Base-by-base conservation (phyloP, 2,888 invertebrate species). In the Andrena praecox region DNA sequence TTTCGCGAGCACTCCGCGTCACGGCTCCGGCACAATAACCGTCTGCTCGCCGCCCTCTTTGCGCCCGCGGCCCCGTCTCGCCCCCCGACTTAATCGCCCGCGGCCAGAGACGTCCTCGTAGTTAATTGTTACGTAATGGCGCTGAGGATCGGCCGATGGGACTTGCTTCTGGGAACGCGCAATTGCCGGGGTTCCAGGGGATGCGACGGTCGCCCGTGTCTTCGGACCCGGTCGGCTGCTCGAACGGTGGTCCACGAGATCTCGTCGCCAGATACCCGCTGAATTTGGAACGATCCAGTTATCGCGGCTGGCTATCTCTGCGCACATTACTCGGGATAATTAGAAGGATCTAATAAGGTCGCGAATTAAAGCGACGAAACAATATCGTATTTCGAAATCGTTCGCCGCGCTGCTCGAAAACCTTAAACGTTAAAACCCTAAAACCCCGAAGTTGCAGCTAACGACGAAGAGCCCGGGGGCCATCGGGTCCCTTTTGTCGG, bases 401-500 rank as follows among this genome's bases (percentile, higher is more conserved):
- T 20, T 20, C 4, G 0, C 24, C 1, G 29, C 27, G 16, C 4
- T 42, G 42, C 24, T 24, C 56, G 56, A 56, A 56, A 42, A 42
- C 42, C 16, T 27, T 27, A 0, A 54, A 27, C 56, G 20, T 24
- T 10, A 0, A 63, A 64, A 48, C 12, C 42, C 67, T 60, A 67
- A 80, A 78, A 80, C 4, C 16, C 16, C 75, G 27, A 60, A 20
- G 74, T 10, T 31, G 2, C 16, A n/a, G 69, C 42, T 67, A 68
- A 78, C 68, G 62, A 78, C 33, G 67, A 35, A 2, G 4, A 67
- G 7, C 6, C 10, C 1, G 5, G 1, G 12, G 8, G 1, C 27
- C 64, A 48, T 42, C 63, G 69, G 69, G 33, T 62, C 66, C 74
- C 74, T 80, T 82, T 82, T 82, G 81, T 82, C 74, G 73, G 69